A percentile compares a stretch with the other conserved stretches of the same genome.
Conservation (phyloP, 2,797 vertebrate genomes). For the Peromyscus aztecus region DNA sequence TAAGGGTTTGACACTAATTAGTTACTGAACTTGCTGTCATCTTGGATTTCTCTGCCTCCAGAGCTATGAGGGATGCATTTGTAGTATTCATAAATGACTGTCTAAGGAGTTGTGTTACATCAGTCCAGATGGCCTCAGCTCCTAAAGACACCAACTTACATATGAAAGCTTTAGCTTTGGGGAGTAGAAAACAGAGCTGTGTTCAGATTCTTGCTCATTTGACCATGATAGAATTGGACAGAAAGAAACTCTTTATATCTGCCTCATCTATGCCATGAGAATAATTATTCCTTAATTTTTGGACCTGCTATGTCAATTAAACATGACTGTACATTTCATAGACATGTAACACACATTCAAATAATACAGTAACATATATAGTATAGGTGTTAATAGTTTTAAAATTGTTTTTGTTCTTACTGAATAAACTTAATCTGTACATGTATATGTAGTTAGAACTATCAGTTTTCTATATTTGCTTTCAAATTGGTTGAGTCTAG, state of each 20-base stretch:
- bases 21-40: not conserved
- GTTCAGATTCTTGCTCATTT: conserved; percentile 15
- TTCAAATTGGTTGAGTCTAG: not conserved
- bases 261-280: not conserved
- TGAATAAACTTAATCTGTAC: not conserved
- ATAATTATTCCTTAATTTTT: not conserved
- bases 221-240: not conserved
- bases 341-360: not conserved
- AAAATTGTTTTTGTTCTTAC: not conserved
- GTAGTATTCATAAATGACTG: not conserved
- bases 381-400: not conserved
- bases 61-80: not conserved
- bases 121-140: not conserved
- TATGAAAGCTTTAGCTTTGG: not conserved
- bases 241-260: not conserved
- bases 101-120: not conserved
- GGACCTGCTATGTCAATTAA: not conserved
- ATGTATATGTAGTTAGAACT: not conserved
- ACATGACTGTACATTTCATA: not conserved
- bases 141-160: not conserved
- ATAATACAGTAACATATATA: not conserved
- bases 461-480: not conserved
- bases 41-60: not conserved
- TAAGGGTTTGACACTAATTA: too few species aligned
- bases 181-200: not conserved